Evolutionary conservation across 37 sponge, comb jelly and placozoan genomes (phyloP).

Genomic region (Beroe forskalii): DNA sequence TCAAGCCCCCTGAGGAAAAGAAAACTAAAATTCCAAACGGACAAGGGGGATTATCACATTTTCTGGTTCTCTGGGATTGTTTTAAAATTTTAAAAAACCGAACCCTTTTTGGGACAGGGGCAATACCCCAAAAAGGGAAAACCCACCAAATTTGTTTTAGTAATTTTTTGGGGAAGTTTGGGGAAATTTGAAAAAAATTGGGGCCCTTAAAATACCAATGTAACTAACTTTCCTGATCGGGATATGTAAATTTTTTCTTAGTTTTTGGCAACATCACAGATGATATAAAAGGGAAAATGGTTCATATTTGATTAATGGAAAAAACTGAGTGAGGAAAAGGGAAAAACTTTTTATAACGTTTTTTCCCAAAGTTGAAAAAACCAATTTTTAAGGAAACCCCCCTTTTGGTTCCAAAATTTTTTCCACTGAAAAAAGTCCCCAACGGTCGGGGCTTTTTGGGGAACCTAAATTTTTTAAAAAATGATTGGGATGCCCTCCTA

Average conservation of each 20-base stretch:
- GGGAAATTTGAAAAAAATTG: neutral
- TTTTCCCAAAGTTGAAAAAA: neutral
- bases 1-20: neutral
- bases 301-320: neutral
- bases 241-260: neutral
- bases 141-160: neutral
- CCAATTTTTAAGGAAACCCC: neutral
- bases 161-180: neutral
- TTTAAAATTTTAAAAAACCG: neutral
- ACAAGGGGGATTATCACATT: neutral
- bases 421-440: neutral
- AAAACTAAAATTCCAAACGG: neutral
- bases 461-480: constrained; percentile 10
- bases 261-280: constrained; percentile 11
- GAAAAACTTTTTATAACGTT: neutral
- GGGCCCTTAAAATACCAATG: neutral
- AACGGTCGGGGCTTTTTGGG: neutral
- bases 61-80: neutral
- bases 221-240: neutral
- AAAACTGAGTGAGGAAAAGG: neutral
- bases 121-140: constrained; percentile 4
- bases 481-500: neutral
- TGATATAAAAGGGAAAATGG: neutral
- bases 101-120: neutral
- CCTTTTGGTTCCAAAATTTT: neutral